Conservation (phyloP, 2,888 invertebrate species). For the Euzophera pinguis region DNA sequence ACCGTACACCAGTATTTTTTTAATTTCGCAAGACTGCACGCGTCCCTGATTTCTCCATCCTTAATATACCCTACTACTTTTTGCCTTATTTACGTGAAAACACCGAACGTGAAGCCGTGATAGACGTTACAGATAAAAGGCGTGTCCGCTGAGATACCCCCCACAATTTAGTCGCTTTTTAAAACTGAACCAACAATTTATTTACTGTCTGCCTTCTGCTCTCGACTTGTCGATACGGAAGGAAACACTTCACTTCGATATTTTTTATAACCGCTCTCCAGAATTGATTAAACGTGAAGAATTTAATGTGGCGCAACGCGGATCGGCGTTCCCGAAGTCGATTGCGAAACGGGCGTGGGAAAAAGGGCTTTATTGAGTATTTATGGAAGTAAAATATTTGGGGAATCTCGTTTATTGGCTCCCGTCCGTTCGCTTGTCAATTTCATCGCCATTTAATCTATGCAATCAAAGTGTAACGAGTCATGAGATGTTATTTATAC, state of each 20-base stretch:
- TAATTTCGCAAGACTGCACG: slow-evolving; percentile 40
- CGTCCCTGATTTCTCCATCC: slow-evolving; percentile 34
- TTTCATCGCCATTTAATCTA: slow-evolving; percentile 44
- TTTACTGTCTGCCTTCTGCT: slow-evolving; percentile 56
- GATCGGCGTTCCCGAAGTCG: slow-evolving; percentile 45
- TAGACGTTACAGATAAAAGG: slow-evolving; percentile 77
- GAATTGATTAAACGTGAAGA: slow-evolving; percentile 71
- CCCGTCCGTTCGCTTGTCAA: slow-evolving; percentile 47
- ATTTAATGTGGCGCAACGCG: slow-evolving; percentile 63
- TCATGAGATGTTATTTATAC: slow-evolving; percentile 17
- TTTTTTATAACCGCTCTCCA: slow-evolving; percentile 51
- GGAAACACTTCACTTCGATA: slow-evolving; percentile 59
- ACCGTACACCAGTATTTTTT: slow-evolving; percentile 40
- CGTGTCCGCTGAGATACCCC: slow-evolving; percentile 59
- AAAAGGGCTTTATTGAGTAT: slow-evolving; percentile 55
- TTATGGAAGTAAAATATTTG: slow-evolving; percentile 55
- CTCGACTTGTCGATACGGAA: slow-evolving; percentile 54
- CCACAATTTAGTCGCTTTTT: slow-evolving; percentile 67
- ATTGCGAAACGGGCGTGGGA: slow-evolving; percentile 53
- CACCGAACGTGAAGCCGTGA: slow-evolving; percentile 50
- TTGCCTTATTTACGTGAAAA: slow-evolving; percentile 51
- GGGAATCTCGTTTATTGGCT: slow-evolving; percentile 55
- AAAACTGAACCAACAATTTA: slow-evolving; percentile 73
- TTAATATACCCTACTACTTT: slow-evolving; percentile 47
- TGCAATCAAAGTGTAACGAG: slow-evolving; percentile 16